These are phyloP conservation scores for Hypotaenidia philippensis DNA, from an alignment of 2,797 vertebrate genomes.

Conservation along the genomic window DNA sequence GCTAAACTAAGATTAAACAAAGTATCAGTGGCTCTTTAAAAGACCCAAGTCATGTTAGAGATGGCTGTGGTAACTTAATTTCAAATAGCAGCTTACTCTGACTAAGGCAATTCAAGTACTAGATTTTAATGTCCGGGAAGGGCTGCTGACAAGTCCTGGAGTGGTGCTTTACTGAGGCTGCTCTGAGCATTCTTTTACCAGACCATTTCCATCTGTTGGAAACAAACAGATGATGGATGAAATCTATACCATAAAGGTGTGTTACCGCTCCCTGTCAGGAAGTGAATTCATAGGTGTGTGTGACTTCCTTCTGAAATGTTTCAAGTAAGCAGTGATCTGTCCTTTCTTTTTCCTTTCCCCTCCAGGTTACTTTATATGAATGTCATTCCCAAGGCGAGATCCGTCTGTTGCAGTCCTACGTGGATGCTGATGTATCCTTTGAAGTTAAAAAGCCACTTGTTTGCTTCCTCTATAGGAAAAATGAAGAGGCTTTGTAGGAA, in stretches of 20 bases:
- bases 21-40: neutral
- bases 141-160: neutral
- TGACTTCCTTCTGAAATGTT: neutral
- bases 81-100: neutral
- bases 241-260: neutral
- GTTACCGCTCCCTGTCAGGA: neutral
- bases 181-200: neutral
- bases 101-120: neutral
- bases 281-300: neutral
- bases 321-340: neutral
- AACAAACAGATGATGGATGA: neutral
- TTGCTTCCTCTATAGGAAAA: neutral
- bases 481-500: neutral
- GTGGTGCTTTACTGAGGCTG: neutral
- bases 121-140: neutral
- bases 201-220: neutral
- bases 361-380: constrained; percentile 96
- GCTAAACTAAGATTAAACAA: neutral
- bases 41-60: neutral
- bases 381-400: constrained; percentile 99
- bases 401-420: constrained; percentile 94
- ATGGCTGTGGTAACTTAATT: neutral
- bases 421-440: constrained; percentile 99
- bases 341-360: neutral
- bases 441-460: neutral